Evolutionary conservation across 1,140 invertebrate species (phyloP).

Genomic region (Ptiloglossa arizonensis): DNA sequence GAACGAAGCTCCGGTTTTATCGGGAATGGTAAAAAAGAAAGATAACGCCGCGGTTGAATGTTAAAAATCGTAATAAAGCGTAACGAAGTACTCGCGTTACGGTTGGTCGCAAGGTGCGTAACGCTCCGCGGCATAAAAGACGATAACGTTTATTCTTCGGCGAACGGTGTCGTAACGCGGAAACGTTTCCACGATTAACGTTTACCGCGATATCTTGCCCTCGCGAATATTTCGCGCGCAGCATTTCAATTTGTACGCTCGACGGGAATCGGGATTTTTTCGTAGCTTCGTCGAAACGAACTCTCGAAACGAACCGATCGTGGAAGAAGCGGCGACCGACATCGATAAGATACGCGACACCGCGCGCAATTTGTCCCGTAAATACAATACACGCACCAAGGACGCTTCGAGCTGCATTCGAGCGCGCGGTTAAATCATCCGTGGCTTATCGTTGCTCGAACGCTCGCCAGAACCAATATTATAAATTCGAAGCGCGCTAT

Average conservation of each 20-base stretch:
- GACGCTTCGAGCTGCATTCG: background rate
- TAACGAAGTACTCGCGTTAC: conserved; percentile 33
- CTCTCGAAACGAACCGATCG: too few species aligned
- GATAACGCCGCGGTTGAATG: conserved; percentile 9
- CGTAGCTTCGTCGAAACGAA: too few species aligned
- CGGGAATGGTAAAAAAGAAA: conserved; percentile 30
- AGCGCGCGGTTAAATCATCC: conserved; percentile 5
- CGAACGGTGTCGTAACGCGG: conserved; percentile 14
- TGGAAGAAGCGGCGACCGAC: too few species aligned
- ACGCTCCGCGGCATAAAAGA: conserved; percentile 22
- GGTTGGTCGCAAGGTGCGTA: conserved; percentile 21
- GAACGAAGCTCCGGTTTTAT: conserved; percentile 14
- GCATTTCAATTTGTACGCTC: background rate
- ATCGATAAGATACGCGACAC: background rate
- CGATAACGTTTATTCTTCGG: conserved; percentile 57
- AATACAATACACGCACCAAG: conserved; percentile 22
- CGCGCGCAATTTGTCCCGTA: background rate
- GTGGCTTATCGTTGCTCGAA: conserved; percentile 23
- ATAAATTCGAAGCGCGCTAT: conserved; percentile 18
- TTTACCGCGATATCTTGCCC: conserved; percentile 21
- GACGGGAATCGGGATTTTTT: too few species aligned
- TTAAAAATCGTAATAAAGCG: conserved; percentile 48
- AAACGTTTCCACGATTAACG: conserved; percentile 32
- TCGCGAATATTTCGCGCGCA: background rate
- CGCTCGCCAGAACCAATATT: background rate